Base-by-base conservation (phyloP, 2,797 vertebrate genomes). In the Linurgus olivaceus region DNA sequence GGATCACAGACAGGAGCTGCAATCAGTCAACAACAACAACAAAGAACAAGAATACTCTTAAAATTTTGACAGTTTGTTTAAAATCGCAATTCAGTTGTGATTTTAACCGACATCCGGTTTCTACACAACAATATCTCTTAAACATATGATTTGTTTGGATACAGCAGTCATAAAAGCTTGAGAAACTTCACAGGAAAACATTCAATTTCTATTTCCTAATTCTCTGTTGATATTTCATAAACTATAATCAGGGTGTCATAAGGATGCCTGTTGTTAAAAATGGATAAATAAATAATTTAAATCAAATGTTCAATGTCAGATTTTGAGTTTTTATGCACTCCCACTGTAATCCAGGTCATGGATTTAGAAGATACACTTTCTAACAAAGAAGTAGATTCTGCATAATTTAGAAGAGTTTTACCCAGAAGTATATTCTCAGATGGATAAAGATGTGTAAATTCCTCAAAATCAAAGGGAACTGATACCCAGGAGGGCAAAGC, bases 381-480 rank as follows among this genome's bases (percentile, higher is more conserved):
- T 81, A 77, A 58, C 26, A 51, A 87, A 90, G 71, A 88, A 87
- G 59, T 67, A 86, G 70, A 93, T 90, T 96, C 93, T 87, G 51
- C 92, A 97, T 96, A 93, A 90, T 97, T 90, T 79, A 75, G 75
- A 80, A 88, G 75, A 93, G 74, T 96, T 95, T 95, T 97, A 94
- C 85, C 83, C 63, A 95, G 92, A 95, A 80, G 84, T 52, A 71
- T 86, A 93, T 92, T 96, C 90, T 94, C 73, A 67, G 83, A 95
- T 92, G 96, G 92, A 94, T 97, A 88, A 97, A 95, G 93, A 94
- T 78, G 93, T 94, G 87, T 73, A 96, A 96, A 96, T 96, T 94
- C 82, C 79, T 96, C 92, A 95, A 91, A 96, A 95, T 96, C 96
- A 93, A 95, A 96, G 85, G 37, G 55, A 95, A 86, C 80, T 94